These are phyloP conservation scores for Eulemur macaco DNA, from an alignment of 2,113 vertebrate species.

Conservation along the genomic window DNA sequence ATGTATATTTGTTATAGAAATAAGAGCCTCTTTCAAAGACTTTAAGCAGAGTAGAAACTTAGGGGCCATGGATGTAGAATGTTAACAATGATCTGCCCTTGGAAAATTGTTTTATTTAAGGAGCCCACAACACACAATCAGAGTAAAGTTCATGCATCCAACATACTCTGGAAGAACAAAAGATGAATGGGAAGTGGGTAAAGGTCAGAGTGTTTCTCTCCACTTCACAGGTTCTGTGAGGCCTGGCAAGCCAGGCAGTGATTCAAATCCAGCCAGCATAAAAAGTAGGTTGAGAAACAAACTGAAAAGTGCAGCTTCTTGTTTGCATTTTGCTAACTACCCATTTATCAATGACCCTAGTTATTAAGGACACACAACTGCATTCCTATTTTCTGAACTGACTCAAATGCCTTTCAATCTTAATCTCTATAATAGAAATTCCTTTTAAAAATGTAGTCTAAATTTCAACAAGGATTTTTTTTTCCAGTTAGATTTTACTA, in stretches of 20 bases:
- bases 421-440: slow-evolving; percentile 21
- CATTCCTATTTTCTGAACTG: not conserved
- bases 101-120: slow-evolving; percentile 33
- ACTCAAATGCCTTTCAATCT: not conserved
- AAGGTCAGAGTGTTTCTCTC: not conserved
- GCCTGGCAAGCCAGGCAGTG: not conserved
- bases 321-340: slow-evolving; percentile 21
- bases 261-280: not conserved
- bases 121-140: not conserved
- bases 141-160: not conserved
- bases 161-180: slow-evolving; percentile 31
- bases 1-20: not conserved
- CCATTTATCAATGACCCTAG: not conserved
- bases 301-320: slow-evolving; percentile 28
- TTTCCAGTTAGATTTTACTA: slow-evolving; percentile 20
- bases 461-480: not conserved
- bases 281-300: slow-evolving; percentile 34
- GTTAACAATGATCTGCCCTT: slow-evolving; percentile 14
- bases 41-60: slow-evolving; percentile 11
- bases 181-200: not conserved
- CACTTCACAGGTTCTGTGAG: not conserved
- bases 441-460: not conserved
- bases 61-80: not conserved
- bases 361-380: not conserved
- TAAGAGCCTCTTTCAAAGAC: not conserved